Base-by-base conservation (phyloP, 2,113 vertebrate species). In the Girardinichthys multiradiatus region DNA sequence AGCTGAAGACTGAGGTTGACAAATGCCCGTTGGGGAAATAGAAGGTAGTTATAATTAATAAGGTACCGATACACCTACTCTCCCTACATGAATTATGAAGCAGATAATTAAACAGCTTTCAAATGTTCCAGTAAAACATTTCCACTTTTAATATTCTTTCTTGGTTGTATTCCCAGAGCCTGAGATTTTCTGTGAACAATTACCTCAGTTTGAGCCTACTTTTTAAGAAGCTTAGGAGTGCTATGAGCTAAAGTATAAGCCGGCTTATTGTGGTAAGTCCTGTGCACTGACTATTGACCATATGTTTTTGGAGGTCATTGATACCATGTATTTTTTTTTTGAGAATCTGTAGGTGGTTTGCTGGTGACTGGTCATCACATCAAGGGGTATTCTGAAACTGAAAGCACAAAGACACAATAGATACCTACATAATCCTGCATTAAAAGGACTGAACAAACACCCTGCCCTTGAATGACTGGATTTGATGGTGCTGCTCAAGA, bases 211-310 rank as follows among this genome's bases (percentile, higher is more conserved):
- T 83, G 85, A 85, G 90, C 86, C 90, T 89, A 82, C 89, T 89
- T 33, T 72, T 89, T 93, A 92, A 92, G 91, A 83, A 84, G 92
- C 90, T 93, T 93, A 91, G 78, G 83, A 89, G 83, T 81, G 84
- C 83, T 89, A 87, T 85, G 89, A 90, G 92, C 92, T 85, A 84
- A 82, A 89, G 84, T 81, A 75, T 91, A 91, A 93, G 87, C 91
- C 86, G 68, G 86, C 89, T 93, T 91, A 91, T 83, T 1, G 79
- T 81, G 79, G 71, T 91, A 88, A 91, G 76, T 88, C 88, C 78
- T 88, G 90, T 84, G 85, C 86, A 84, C 87, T 72, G 78, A 76
- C 82, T 82, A 84, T 84, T 92, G 91, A 89, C 87, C 87, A 80
- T 81, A 80, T 88, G 89, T 83, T 86, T 70, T 66, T 21, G 66